Percentiles rank a stretch among this genome's conserved stretches.
Conservation (phyloP, 2,888 invertebrate genomes). For the Emmelina monodactyla region DNA sequence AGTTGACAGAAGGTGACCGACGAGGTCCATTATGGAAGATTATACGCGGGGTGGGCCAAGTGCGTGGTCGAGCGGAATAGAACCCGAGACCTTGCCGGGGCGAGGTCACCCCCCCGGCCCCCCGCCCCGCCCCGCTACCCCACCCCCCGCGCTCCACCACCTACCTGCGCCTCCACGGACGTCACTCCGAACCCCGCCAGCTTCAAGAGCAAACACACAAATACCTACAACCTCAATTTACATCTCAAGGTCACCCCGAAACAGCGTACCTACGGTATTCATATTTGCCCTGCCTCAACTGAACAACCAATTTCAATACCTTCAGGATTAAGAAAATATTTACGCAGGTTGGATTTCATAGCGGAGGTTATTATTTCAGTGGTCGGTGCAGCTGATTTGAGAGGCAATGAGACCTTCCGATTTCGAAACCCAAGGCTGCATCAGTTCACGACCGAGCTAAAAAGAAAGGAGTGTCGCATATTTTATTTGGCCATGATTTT, state of each 20-base stretch:
- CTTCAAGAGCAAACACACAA: conserved; percentile 14
- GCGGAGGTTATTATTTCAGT: no score
- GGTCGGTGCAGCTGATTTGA: no score
- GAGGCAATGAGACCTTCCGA: no score
- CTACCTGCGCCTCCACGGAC: conserved; percentile 44
- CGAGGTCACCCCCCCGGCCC: conserved; percentile 39
- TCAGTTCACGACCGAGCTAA: no score
- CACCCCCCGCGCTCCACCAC: conserved; percentile 25
- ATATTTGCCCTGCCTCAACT: no score
- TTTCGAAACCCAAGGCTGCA: no score
- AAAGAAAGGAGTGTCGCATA: no score
- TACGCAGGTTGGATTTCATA: no score
- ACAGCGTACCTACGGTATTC: no score
- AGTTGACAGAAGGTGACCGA: conserved; percentile 3
- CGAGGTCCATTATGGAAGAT: conserved; percentile 40
- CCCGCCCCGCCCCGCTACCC: conserved; percentile 20
- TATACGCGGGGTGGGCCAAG: conserved; percentile 31
- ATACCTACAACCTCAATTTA: conserved; percentile 22
- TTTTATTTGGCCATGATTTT: no score
- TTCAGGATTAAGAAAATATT: no score
- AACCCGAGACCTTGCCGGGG: conserved; percentile 51
- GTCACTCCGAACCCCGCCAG: conserved; percentile 32
- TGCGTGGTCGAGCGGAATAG: conserved; percentile 40
- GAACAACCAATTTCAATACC: no score
- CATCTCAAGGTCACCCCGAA: conserved; percentile 19